These are phyloP conservation scores for Opisthograptis luteolata DNA, from an alignment of 2,888 invertebrate genomes.

Conservation along the genomic window DNA sequence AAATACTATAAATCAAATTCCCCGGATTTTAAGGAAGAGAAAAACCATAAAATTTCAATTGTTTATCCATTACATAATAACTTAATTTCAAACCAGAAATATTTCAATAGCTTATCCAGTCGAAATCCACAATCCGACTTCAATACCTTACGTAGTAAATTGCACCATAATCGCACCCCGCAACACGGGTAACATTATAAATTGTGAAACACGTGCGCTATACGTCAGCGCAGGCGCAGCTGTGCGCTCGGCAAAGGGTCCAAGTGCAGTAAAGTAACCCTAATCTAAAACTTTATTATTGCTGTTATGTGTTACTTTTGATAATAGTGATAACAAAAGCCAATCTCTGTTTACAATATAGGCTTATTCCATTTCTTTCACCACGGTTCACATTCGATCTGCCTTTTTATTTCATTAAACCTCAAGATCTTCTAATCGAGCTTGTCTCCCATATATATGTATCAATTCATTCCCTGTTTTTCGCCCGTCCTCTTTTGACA, in stretches of 20 bases:
- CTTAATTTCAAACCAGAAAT: background rate
- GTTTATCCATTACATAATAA: too few species aligned
- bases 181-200: constrained; percentile 36
- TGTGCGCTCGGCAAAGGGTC: constrained; percentile 42
- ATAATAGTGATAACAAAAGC: background rate
- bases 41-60: too few species aligned
- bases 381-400: too few species aligned
- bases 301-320: background rate
- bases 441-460: too few species aligned
- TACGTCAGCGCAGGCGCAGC: constrained; percentile 42
- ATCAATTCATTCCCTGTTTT: too few species aligned
- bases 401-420: too few species aligned
- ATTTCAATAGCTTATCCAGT: constrained; percentile 8
- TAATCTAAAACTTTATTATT: background rate
- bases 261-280: constrained; percentile 3
- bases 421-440: too few species aligned
- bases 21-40: background rate
- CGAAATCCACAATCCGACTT: constrained; percentile 8
- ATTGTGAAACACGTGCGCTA: constrained; percentile 44
- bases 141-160: constrained; percentile 16
- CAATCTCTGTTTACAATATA: too few species aligned
- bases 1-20: too few species aligned
- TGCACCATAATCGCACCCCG: constrained; percentile 22
- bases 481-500: too few species aligned
- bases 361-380: too few species aligned